Conservation (phyloP, 2,113 vertebrate genomes). For the Gymnogyps californianus region DNA sequence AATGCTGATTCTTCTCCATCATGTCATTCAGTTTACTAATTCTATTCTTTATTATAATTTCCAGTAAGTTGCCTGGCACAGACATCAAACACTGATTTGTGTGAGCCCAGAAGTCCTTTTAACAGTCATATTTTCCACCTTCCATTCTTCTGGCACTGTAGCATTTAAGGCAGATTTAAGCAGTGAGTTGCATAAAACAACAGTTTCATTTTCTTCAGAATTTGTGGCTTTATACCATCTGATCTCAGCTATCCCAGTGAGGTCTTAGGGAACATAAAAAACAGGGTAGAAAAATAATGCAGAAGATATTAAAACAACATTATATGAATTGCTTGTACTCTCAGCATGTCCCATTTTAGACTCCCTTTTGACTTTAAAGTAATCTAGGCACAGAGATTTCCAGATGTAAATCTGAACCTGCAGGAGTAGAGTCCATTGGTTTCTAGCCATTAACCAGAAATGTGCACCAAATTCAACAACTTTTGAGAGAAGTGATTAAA, state of each 20-base stretch:
- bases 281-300: background rate
- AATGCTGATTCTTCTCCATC: background rate
- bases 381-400: background rate
- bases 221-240: background rate
- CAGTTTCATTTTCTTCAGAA: background rate
- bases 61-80: slow-evolving; percentile 14
- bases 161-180: background rate
- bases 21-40: background rate
- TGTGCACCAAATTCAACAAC: background rate
- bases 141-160: slow-evolving; percentile 1
- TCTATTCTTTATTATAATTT: slow-evolving; percentile 5
- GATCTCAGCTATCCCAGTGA: background rate
- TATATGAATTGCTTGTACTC: background rate
- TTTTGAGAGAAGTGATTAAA: background rate
- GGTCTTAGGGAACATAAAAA: background rate
- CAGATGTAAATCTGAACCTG: background rate
- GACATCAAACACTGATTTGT: background rate
- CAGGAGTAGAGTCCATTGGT: background rate
- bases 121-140: background rate
- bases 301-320: background rate
- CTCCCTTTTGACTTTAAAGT: background rate
- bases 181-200: background rate
- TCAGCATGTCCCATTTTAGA: background rate
- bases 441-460: background rate
- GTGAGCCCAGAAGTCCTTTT: background rate